Evolutionary conservation across 2,797 vertebrate species (phyloP), one percentile per base, ranked within the genome.

Genomic region (Pangasius sanitwongsei): DNA sequence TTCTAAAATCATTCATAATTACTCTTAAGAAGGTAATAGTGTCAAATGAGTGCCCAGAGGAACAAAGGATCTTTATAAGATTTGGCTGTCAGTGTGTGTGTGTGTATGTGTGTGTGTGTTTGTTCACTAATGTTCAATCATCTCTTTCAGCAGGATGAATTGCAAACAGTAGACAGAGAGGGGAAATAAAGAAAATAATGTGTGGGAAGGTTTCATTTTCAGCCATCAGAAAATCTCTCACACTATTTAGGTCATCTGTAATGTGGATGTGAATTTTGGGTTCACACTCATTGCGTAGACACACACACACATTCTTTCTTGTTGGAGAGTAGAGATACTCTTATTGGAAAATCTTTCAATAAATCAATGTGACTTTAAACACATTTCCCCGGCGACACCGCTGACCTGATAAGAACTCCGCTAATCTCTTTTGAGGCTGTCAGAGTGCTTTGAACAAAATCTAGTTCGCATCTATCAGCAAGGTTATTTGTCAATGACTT

Each of bases 311-410:
- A 74, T 87, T 91, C 90, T 91, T 91, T 92, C 94, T 94, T 59
- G 89, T 87, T 91, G 92, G 93, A 94, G 94, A 95, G 94, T 95
- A 93, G 90, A 95, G 95, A 95, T 95, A 95, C 96, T 94, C 95
- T 96, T 96, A 97, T 97, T 96, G 96, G 96, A 95, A 95, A 97
- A 97, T 96, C 95, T 96, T 96, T 97, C 96, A 96, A 97, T 97
- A 97, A 96, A 97, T 97, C 96, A 96, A 96, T 96, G 96, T 96
- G 96, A 96, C 96, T 97, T 96, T 96, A 97, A 97, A 96, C 95
- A 95, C 96, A 96, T 96, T 96, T 96, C 96, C 96, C 96, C 93
- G 92, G 95, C 94, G 96, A 96, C 96, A 94, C 92, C 92, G 94
- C 95, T 96, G 96, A 97, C 96, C 96, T 95, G 96, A 96, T 96